Percentiles rank a stretch among this genome's conserved stretches.
Evolutionary conservation across 2,113 vertebrate genomes (phyloP).

Genomic region (Xenopus laevis): DNA sequence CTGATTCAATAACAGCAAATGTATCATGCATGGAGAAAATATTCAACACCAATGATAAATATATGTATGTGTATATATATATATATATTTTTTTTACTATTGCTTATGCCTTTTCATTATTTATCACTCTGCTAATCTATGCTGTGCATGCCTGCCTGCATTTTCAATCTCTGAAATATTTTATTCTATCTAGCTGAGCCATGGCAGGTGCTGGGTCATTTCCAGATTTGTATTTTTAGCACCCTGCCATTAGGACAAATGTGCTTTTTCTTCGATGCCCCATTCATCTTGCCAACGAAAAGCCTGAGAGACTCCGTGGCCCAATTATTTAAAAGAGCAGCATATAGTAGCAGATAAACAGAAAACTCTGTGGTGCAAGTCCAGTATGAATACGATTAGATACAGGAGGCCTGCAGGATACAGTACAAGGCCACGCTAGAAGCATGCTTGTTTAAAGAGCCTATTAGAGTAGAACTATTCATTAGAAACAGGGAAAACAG

Average conservation of each 20-base stretch:
- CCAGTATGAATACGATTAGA: constrained; percentile 26
- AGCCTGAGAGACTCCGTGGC: constrained; percentile 25
- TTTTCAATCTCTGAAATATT: constrained; percentile 5
- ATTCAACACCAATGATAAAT: too few species aligned
- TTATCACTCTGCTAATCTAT: not conserved
- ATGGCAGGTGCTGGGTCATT: constrained; percentile 7
- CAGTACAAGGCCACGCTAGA: constrained; percentile 48
- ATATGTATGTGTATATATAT: too few species aligned
- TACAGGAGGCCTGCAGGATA: constrained; percentile 4
- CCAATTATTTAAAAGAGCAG: constrained; percentile 22
- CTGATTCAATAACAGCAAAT: too few species aligned
- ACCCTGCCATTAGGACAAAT: constrained; percentile 29
- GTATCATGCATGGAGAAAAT: too few species aligned
- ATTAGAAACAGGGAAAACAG: constrained; percentile 63
- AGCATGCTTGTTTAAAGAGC: constrained; percentile 66
- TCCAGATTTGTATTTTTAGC: constrained; percentile 23
- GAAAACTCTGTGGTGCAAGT: not conserved
- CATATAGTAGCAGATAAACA: not conserved
- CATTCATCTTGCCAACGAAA: constrained; percentile 24
- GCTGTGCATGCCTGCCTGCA: not conserved
- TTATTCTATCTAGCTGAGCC: not conserved
- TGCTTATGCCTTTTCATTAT: too few species aligned
- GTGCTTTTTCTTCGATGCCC: not conserved
- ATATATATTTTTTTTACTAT: too few species aligned
- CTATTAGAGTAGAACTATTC: constrained; percentile 65